These are phyloP conservation scores for Melanostoma mellinum DNA, from an alignment of 2,888 invertebrate species.

Conservation along the genomic window DNA sequence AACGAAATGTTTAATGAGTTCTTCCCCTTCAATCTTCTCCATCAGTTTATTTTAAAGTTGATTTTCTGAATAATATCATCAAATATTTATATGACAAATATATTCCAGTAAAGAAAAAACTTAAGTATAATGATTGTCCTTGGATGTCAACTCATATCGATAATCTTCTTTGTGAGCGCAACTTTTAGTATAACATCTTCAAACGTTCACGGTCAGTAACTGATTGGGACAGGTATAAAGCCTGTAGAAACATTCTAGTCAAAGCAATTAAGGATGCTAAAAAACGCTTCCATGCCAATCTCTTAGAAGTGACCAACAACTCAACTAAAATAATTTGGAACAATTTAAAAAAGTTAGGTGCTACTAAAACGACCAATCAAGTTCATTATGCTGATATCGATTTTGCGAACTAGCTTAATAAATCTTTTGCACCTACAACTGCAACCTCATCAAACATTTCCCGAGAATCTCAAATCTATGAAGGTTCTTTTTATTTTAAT, in stretches of 20 bases:
- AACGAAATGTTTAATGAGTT: not conserved
- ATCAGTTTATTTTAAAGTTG: too few species aligned
- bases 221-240: too few species aligned
- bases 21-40: too few species aligned
- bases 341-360: not conserved
- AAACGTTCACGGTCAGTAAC: too few species aligned
- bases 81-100: not conserved
- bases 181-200: too few species aligned
- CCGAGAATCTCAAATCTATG: not conserved
- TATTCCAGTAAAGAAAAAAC: too few species aligned
- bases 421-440: not conserved
- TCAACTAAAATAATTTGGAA: not conserved
- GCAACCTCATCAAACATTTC: not conserved
- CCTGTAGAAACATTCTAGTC: not conserved
- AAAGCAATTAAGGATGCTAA: not conserved
- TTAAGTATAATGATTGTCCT: too few species aligned
- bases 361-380: not conserved
- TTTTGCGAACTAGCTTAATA: not conserved
- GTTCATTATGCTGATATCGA: not conserved
- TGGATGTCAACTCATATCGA: too few species aligned
- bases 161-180: too few species aligned
- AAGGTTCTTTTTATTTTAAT: not conserved
- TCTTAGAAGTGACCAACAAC: not conserved
- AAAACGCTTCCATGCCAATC: not conserved
- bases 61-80: too few species aligned